A percentile compares a stretch with the other conserved stretches of the same genome.
phyloP scores from a whole-genome alignment of 2,888 invertebrate species.

The Globia sparganii region DNA sequence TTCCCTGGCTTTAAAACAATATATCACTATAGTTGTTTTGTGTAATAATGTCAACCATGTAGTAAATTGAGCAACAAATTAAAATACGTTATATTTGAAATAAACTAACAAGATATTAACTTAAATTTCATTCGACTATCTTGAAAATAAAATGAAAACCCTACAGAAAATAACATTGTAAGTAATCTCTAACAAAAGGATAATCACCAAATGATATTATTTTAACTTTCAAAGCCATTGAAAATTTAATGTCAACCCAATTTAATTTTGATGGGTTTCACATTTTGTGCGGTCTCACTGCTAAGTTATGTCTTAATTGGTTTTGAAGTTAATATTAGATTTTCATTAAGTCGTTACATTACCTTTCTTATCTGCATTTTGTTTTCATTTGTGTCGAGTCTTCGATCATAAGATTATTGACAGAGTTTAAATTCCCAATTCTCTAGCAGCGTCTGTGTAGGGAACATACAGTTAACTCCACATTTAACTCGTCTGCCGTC shows the following conservation, averaged over 20 bases:
- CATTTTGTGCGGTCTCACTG: slow-evolving; percentile 21
- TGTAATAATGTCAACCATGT: no score
- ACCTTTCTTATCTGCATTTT: slow-evolving; percentile 11
- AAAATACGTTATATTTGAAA: neutral
- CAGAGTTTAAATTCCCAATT: neutral
- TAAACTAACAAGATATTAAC: neutral
- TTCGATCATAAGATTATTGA: neutral
- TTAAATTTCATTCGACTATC: neutral
- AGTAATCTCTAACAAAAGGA: slow-evolving; percentile 30
- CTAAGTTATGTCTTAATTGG: slow-evolving; percentile 50
- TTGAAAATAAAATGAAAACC: slow-evolving; percentile 8
- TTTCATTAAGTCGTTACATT: slow-evolving; percentile 20
- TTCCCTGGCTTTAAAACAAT: neutral
- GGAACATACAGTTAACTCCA: no score
- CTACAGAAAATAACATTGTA: slow-evolving; percentile 13
- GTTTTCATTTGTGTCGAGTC: neutral
- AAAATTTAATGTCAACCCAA: slow-evolving; percentile 34
- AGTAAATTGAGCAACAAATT: no score
- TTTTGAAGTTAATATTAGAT: slow-evolving; percentile 22
- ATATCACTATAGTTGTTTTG: neutral
- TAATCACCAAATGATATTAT: slow-evolving; percentile 27
- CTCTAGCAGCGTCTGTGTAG: neutral
- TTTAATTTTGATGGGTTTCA: slow-evolving; percentile 37
- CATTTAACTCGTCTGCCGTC: no score
- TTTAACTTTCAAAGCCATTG: slow-evolving; percentile 44